Percentiles rank a stretch among this genome's conserved stretches.
Evolutionary conservation across 2,888 invertebrate species (phyloP).

Genomic region (Zele albiditarsus): DNA sequence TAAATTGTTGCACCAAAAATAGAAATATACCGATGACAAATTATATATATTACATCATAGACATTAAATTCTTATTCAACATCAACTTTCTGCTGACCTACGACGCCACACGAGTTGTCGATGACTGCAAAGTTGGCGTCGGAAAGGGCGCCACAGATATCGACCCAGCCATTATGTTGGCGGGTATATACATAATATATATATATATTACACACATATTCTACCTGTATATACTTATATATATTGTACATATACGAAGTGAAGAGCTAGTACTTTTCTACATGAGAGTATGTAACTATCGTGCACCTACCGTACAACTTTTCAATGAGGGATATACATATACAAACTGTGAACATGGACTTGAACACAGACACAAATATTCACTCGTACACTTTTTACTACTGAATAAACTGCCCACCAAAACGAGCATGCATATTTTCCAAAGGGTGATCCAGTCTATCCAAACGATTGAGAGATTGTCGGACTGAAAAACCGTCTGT

Average conservation of each 20-base stretch:
- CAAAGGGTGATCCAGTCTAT: constrained; percentile 38
- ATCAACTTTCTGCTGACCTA: constrained; percentile 47
- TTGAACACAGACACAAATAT: constrained; percentile 21
- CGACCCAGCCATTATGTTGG: constrained; percentile 49
- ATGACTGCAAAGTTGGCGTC: constrained; percentile 45
- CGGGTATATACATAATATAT: constrained; percentile 18
- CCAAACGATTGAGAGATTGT: constrained; percentile 1
- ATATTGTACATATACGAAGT: constrained; percentile 11
- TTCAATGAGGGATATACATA: constrained; percentile 28
- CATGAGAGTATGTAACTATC: constrained; percentile 9
- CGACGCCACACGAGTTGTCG: constrained; percentile 43
- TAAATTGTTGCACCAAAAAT: too few relatives aligned
- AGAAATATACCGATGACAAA: too few relatives aligned
- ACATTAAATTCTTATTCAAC: constrained; percentile 18
- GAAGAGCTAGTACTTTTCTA: constrained; percentile 7
- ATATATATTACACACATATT: background rate
- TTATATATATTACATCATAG: background rate
- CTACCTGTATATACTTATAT: background rate
- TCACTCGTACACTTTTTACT: background rate
- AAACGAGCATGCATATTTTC: constrained; percentile 21
- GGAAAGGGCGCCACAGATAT: constrained; percentile 45
- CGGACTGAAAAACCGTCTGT: constrained; percentile 12
- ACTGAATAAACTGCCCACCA: constrained; percentile 26
- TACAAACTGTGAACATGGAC: background rate
- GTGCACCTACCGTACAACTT: constrained; percentile 34